These are phyloP conservation scores for Heterochromis multidens DNA, from an alignment of 2,113 vertebrate genomes.

Conservation along the genomic window DNA sequence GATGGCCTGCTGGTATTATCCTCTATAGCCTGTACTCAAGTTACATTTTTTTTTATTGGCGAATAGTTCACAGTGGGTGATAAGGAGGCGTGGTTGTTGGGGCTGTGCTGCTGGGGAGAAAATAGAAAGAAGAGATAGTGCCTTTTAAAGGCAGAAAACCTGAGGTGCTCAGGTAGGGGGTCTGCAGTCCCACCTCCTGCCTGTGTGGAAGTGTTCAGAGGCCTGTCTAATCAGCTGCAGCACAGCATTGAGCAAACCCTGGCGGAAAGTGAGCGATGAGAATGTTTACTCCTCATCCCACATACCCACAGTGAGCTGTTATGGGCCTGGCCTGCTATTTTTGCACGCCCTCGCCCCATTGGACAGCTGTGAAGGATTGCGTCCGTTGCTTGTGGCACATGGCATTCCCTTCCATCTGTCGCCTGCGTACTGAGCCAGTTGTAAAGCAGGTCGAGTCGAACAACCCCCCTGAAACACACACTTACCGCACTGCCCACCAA, in stretches of 20 bases:
- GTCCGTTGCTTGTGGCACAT: constrained; percentile 44
- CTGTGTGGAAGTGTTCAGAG: constrained; percentile 2
- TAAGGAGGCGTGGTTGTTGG: not conserved
- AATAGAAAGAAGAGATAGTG: constrained; percentile 16
- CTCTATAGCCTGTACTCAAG: not conserved
- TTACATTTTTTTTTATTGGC: not conserved
- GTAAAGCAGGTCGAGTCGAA: constrained; percentile 45
- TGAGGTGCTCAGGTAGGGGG: constrained; percentile 17
- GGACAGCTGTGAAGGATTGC: constrained; percentile 66
- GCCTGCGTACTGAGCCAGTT: constrained; percentile 11
- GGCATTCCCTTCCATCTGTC: constrained; percentile 62
- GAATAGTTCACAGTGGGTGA: constrained; percentile 17
- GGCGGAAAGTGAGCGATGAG: constrained; percentile 41
- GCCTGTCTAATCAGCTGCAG: constrained; percentile 39
- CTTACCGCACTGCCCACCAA: not conserved
- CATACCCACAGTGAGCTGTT: constrained; percentile 28
- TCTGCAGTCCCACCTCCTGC: not conserved
- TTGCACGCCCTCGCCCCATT: constrained; percentile 36
- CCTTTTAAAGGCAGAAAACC: constrained; percentile 21
- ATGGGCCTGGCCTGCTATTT: constrained; percentile 41
- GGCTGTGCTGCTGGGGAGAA: constrained; percentile 5
- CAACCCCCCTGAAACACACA: not conserved
- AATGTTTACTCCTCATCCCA: constrained; percentile 59
- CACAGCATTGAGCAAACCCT: not conserved
- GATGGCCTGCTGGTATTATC: not conserved